A percentile compares a stretch with the other conserved stretches of the same genome.
Evolutionary conservation across 2,113 vertebrate species (phyloP).

Genomic region (Lepisosteus oculatus): DNA sequence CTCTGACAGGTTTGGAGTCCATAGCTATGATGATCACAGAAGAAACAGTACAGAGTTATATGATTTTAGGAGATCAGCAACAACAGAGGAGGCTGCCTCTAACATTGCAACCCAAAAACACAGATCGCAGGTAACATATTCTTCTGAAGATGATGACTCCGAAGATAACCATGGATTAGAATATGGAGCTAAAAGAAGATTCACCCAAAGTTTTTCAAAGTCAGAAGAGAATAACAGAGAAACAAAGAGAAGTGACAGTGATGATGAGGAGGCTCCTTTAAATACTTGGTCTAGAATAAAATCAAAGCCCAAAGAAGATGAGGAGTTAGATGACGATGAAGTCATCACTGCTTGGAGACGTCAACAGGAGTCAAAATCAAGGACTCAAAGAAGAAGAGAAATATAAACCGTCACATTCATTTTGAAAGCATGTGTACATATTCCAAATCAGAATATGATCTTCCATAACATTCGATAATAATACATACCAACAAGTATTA

Average conservation of each 20-base stretch:
- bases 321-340: conserved; percentile 79
- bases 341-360: conserved; percentile 83
- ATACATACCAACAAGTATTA: too few relatives aligned
- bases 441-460: too few relatives aligned
- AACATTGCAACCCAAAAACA: conserved; percentile 46
- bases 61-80: conserved; percentile 44
- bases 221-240: conserved; percentile 56
- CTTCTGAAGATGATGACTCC: conserved; percentile 53
- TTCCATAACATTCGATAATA: too few relatives aligned
- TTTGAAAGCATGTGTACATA: too few relatives aligned
- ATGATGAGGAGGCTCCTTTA: conserved; percentile 48
- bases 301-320: conserved; percentile 47
- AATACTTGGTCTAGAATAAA: conserved; percentile 59
- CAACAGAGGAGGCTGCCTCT: conserved; percentile 39
- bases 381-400: conserved; percentile 51
- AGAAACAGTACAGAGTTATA: conserved; percentile 59
- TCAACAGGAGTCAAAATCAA: conserved; percentile 72
- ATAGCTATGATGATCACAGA: conserved; percentile 46
- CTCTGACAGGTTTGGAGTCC: conserved; percentile 55
- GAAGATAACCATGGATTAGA: conserved; percentile 55
- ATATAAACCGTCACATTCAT: conserved; percentile 18
- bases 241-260: conserved; percentile 42
- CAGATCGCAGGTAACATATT: conserved; percentile 41
- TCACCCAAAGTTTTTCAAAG: conserved; percentile 62
- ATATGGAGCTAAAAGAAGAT: conserved; percentile 70